phyloP scores from a whole-genome alignment of 1,140 invertebrate species.

The Mesaphorura yosii region DNA sequence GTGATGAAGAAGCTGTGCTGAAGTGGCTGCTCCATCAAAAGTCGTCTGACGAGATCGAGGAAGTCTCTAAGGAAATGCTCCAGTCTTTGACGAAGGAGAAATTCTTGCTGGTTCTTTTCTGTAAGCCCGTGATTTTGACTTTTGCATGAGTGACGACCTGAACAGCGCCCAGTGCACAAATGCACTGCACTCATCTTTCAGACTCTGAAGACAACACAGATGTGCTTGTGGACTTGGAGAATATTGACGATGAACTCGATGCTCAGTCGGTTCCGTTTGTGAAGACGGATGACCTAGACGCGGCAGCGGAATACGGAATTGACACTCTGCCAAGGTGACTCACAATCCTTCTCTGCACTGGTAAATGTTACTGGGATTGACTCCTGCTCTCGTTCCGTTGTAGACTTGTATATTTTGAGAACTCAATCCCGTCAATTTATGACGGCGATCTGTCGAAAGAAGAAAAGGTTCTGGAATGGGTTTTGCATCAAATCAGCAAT shows the following conservation, averaged over 20 bases:
- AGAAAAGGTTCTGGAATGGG: slow-evolving; percentile 59
- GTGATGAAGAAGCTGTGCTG: slow-evolving; percentile 80
- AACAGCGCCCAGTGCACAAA: too few relatives aligned
- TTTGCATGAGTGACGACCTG: too few relatives aligned
- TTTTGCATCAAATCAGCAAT: slow-evolving; percentile 67
- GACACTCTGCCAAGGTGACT: slow-evolving; percentile 59
- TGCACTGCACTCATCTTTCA: too few relatives aligned
- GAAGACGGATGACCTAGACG: slow-evolving; percentile 79
- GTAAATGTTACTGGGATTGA: too few relatives aligned
- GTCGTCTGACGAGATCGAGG: slow-evolving; percentile 80
- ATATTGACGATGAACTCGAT: slow-evolving; percentile 89
- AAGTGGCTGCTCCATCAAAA: slow-evolving; percentile 75
- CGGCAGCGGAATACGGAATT: slow-evolving; percentile 81
- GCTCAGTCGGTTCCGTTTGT: slow-evolving; percentile 68
- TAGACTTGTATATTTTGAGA: slow-evolving; percentile 73
- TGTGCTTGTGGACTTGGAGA: slow-evolving; percentile 78
- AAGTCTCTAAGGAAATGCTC: slow-evolving; percentile 86
- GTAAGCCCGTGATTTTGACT: slow-evolving; percentile 57
- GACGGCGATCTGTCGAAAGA: slow-evolving; percentile 47
- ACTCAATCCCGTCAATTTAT: slow-evolving; percentile 73
- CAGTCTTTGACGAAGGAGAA: slow-evolving; percentile 78
- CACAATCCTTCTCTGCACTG: too few relatives aligned
- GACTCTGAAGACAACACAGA: slow-evolving; percentile 82
- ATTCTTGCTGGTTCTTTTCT: slow-evolving; percentile 80
- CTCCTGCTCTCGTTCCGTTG: too few relatives aligned